Evolutionary conservation across 2,797 vertebrate genomes (phyloP).

Genomic region (Alauda arvensis): DNA sequence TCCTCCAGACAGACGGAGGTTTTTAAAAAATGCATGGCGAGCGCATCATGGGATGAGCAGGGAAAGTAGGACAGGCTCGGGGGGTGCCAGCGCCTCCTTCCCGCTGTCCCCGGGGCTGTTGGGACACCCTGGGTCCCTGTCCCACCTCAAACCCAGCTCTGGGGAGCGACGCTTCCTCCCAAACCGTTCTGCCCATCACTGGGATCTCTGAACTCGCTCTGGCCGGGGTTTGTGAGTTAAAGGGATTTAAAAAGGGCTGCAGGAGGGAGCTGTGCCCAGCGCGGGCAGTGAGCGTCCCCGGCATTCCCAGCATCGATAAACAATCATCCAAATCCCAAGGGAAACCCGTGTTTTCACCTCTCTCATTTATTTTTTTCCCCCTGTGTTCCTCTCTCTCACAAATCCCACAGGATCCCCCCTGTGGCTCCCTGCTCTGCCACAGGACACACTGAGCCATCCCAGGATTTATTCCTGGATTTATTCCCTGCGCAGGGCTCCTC

Average conservation of each 20-base stretch:
- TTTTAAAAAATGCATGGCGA: constrained; percentile 18
- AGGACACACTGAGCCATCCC: background rate
- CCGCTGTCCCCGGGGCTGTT: background rate
- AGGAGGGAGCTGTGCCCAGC: background rate
- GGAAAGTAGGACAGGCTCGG: constrained; percentile 46
- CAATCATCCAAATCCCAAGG: background rate
- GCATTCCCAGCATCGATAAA: fast-evolving
- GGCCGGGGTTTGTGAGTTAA: background rate
- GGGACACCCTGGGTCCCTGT: background rate
- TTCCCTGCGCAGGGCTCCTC: background rate
- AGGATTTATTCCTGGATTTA: background rate
- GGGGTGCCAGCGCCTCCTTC: background rate
- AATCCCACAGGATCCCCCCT: too few species aligned
- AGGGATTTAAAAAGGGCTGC: background rate
- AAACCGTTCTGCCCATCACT: fast-evolving
- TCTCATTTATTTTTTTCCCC: background rate
- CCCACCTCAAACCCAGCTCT: background rate
- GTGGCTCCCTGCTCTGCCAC: background rate
- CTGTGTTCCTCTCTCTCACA: background rate
- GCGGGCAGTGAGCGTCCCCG: background rate
- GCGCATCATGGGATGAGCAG: background rate
- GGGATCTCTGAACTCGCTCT: background rate
- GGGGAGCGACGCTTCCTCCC: fast-evolving
- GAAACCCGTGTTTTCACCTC: background rate
- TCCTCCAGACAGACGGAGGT: constrained; percentile 1